A percentile compares a stretch with the other conserved stretches of the same genome.
These are phyloP conservation scores for Chalcis sispes DNA, from an alignment of 2,888 invertebrate genomes.

Conservation along the genomic window DNA sequence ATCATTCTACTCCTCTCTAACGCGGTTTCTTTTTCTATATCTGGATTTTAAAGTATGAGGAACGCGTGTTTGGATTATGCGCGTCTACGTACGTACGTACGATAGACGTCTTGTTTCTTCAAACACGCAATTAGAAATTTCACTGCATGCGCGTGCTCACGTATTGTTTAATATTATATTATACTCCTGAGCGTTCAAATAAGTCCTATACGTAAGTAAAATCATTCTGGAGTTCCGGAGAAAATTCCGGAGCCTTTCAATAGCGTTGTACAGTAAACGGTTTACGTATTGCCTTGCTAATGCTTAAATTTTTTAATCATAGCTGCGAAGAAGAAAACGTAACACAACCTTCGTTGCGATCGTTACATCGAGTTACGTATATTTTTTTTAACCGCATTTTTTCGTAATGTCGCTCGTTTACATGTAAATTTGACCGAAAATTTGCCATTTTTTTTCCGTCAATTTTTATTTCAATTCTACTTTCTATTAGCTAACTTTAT, in stretches of 20 bases:
- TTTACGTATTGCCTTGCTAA: background rate
- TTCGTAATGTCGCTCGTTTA: background rate
- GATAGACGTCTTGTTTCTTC: conserved; percentile 16
- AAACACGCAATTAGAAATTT: conserved; percentile 35
- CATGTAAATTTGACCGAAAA: conserved; percentile 2
- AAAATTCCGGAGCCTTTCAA: background rate
- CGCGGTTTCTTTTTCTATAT: too few relatives aligned
- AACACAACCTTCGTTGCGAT: background rate
- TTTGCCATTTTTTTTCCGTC: background rate
- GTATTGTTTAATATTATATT: conserved; percentile 30
- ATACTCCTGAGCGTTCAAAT: background rate
- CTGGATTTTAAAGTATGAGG: too few relatives aligned
- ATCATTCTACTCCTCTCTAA: too few relatives aligned
- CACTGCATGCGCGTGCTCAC: conserved; percentile 5
- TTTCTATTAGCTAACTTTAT: background rate
- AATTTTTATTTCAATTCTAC: too few relatives aligned
- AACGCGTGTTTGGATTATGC: too few relatives aligned
- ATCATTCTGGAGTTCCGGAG: background rate
- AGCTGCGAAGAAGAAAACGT: background rate
- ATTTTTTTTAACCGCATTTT: too few relatives aligned
- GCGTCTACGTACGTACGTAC: background rate
- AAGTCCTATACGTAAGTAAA: background rate
- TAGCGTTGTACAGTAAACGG: background rate
- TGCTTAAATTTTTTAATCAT: conserved; percentile 5
- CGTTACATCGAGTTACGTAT: background rate